Evolutionary conservation across 2,113 vertebrate genomes (phyloP).

Genomic region (Rhinoptilus africanus): DNA sequence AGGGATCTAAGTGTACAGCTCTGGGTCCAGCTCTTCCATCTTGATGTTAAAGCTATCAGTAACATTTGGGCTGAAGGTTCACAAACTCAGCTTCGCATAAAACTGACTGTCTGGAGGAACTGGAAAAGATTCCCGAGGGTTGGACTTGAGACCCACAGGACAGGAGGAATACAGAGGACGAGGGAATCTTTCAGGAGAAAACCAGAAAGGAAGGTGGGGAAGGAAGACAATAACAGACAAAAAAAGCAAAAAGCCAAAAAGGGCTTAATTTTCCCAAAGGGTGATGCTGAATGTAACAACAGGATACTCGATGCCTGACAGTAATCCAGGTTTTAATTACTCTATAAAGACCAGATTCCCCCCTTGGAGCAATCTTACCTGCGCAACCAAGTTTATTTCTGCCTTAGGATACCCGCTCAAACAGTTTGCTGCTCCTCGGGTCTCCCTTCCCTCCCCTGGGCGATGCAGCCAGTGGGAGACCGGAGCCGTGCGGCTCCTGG

Average conservation of each 20-base stretch:
- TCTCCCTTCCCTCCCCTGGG: neutral
- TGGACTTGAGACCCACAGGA: neutral
- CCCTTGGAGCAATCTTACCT: neutral
- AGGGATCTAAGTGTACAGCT: neutral
- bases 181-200: neutral
- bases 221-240: neutral
- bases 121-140: neutral
- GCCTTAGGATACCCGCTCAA: neutral
- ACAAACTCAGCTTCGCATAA: neutral
- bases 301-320: neutral
- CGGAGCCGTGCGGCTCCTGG: rapidly evolving
- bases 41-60: neutral
- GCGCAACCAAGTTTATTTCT: neutral
- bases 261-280: neutral
- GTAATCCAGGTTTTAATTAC: neutral
- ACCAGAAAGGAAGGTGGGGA: neutral
- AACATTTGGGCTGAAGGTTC: neutral
- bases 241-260: neutral
- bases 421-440: neutral
- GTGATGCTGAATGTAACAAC: neutral
- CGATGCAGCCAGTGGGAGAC: neutral
- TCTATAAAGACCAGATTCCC: neutral
- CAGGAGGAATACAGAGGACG: neutral
- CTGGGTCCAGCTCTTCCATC: neutral
- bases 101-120: neutral